Evolutionary conservation across 2,797 vertebrate species (phyloP).

Genomic region (Pampus argenteus): DNA sequence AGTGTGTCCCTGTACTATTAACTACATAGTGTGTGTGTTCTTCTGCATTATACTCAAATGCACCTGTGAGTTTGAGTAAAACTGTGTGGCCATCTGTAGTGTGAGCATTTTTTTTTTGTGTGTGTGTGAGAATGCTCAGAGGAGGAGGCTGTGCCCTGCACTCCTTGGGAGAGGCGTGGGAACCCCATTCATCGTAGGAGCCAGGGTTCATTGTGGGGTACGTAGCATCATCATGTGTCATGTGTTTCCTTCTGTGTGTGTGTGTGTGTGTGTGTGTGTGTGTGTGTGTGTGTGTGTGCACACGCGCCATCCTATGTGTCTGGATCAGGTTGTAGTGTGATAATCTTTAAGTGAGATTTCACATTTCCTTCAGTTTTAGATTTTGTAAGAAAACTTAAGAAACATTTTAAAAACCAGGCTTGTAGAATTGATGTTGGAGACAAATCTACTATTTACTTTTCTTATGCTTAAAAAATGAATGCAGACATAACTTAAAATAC

Average conservation of each 20-base stretch:
- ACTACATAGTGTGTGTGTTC: slow-evolving; percentile 21
- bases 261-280: slow-evolving; percentile 41
- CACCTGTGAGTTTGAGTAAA: slow-evolving; percentile 68
- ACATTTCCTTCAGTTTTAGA: slow-evolving; percentile 9
- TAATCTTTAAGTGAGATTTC: slow-evolving; percentile 27
- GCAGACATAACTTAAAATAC: neutral
- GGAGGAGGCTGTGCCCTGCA: slow-evolving; percentile 82
- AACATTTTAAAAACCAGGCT: neutral
- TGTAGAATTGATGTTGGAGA: neutral
- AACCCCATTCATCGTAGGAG: slow-evolving; percentile 84
- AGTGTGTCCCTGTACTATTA: slow-evolving; percentile 29
- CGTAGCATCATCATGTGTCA: slow-evolving; percentile 82
- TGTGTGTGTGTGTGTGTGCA: slow-evolving; percentile 15
- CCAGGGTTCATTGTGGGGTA: slow-evolving; percentile 83
- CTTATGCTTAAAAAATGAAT: neutral
- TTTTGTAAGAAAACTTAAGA: neutral
- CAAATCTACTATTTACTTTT: neutral
- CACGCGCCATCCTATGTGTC: slow-evolving; percentile 16
- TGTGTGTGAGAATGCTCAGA: slow-evolving; percentile 65
- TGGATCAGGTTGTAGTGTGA: slow-evolving; percentile 27
- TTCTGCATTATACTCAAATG: slow-evolving; percentile 43
- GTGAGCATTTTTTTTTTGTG: slow-evolving; percentile 60
- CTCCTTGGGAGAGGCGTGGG: slow-evolving; percentile 85
- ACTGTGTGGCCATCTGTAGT: slow-evolving; percentile 67
- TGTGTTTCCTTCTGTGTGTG: slow-evolving; percentile 52